Evolutionary conservation across 1,140 invertebrate species (phyloP), one percentile per base, ranked within the genome.

Genomic region (Microplitis demolitor): DNA sequence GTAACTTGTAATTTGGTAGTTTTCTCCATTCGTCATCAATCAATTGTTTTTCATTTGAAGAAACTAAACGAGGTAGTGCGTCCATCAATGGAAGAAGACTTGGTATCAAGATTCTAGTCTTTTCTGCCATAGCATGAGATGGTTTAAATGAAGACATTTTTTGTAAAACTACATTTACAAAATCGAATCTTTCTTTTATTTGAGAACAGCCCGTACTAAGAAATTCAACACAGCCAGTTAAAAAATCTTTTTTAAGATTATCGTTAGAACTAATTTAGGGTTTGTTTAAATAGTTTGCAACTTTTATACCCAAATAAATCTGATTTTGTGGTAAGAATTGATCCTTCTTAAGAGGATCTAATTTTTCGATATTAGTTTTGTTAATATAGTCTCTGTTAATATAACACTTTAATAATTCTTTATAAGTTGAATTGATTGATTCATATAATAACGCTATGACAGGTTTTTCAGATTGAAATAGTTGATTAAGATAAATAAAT

Each of bases 1-100:
- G 71, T 4, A 76, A 14, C 4, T 70, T 37, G 45, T 54, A 71
- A 14, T 34, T 4, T 1, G 67, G 63, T 31, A 76, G 31, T 71
- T 67, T 34, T 14, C 72, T 11, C 74, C 71, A 76, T 61, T 76
- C 72, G 11, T 73, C 62, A 64, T 76, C 75, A 16, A 76, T 61
- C 13, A 11, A 4, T 45, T 70, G 34, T 56, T 34, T 37, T n/a
- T 56, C 3, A 62, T 66, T 24, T 2, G 51, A 11, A 11, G 24
- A 1, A 3, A 53, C 53, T 9, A 73, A 16, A 14, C 68, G 51
- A 50, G 74, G 63, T 14, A 76, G 33, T 4, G 53, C 66, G 31
- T 68, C 31, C 66, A 62, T 62, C 33, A 37, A 13, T 37, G 60
- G 34, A 14, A 62, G 4, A 35, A 35, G 60, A 37, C 31, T 62